phyloP scores from a whole-genome alignment of 2,888 invertebrate species.

The Eilema depressum region DNA sequence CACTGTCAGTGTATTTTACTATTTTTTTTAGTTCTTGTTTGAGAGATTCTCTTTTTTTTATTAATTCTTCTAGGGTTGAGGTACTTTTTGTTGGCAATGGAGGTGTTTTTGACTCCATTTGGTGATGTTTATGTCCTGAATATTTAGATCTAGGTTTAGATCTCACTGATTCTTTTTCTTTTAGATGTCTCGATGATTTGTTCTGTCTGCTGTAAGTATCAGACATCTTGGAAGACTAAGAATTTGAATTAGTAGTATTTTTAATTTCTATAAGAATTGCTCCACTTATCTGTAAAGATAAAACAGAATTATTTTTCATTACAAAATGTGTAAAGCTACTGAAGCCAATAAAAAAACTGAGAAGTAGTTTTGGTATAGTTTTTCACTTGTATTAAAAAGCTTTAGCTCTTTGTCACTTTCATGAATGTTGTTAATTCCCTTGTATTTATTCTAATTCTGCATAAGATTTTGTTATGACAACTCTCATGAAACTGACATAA shows the following conservation, averaged over 20 bases:
- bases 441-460: conserved; percentile 12
- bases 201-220: conserved; percentile 58
- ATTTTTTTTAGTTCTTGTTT: conserved; percentile 72
- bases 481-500: conserved; percentile 72
- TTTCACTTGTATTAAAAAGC: conserved; percentile 51
- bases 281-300: conserved; percentile 72
- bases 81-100: conserved; percentile 67
- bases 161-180: conserved; percentile 57
- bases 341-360: conserved; percentile 44
- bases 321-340: conserved; percentile 32
- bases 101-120: conserved; percentile 73
- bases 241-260: conserved; percentile 41
- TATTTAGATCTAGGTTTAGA: conserved; percentile 58
- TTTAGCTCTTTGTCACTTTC: conserved; percentile 61
- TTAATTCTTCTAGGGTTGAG: conserved; percentile 71
- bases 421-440: conserved; percentile 57
- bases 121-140: conserved; percentile 52
- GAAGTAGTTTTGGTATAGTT: conserved; percentile 35
- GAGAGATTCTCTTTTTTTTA: conserved; percentile 72
- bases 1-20: conserved; percentile 53
- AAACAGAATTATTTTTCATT: conserved; percentile 45
- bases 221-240: conserved; percentile 62
- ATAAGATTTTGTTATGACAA: conserved; percentile 42
- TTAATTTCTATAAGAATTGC: conserved; percentile 44
- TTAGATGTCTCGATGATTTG: conserved; percentile 61